These are phyloP conservation scores for Hormaphis cornu DNA, from an alignment of 1,140 invertebrate species.

Conservation along the genomic window DNA sequence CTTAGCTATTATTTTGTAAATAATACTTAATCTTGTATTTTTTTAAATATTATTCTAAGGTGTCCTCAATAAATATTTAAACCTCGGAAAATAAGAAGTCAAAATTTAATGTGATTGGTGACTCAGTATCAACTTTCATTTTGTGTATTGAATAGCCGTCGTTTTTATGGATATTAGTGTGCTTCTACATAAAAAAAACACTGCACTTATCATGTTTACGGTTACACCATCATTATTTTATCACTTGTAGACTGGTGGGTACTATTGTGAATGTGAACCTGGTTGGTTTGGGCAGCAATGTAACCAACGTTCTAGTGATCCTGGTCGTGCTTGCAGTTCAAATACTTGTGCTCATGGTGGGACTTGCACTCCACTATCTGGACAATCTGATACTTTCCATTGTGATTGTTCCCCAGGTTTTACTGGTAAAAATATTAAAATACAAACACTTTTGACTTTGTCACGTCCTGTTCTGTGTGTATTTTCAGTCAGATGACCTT, in stretches of 20 bases:
- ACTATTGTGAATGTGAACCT: constrained; percentile 23
- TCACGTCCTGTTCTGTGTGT: not conserved
- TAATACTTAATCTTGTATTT: too few relatives aligned
- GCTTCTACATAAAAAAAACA: not conserved
- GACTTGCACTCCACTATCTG: constrained; percentile 45
- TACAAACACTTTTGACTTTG: not conserved
- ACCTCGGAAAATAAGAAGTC: not conserved
- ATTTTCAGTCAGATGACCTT: constrained; percentile 4
- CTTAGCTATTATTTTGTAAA: too few relatives aligned
- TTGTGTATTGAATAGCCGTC: not conserved
- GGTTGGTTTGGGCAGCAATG: constrained; percentile 23
- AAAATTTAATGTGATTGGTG: not conserved
- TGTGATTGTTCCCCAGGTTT: constrained; percentile 65
- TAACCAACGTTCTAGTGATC: constrained; percentile 1
- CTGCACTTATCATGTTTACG: not conserved
- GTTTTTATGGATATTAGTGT: not conserved
- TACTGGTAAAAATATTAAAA: constrained; percentile 46
- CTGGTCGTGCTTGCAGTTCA: constrained; percentile 46
- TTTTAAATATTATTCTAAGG: too few relatives aligned
- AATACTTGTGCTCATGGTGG: constrained; percentile 54
- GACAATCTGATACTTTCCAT: constrained; percentile 59
- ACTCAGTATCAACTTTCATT: not conserved
- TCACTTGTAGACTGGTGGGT: constrained; percentile 22
- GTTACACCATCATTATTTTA: constrained; percentile 14
- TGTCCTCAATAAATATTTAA: not conserved